A percentile compares a stretch with the other conserved stretches of the same genome.
These are phyloP conservation scores for Corvus cornix DNA, from an alignment of 2,113 vertebrate genomes.

Conservation along the genomic window DNA sequence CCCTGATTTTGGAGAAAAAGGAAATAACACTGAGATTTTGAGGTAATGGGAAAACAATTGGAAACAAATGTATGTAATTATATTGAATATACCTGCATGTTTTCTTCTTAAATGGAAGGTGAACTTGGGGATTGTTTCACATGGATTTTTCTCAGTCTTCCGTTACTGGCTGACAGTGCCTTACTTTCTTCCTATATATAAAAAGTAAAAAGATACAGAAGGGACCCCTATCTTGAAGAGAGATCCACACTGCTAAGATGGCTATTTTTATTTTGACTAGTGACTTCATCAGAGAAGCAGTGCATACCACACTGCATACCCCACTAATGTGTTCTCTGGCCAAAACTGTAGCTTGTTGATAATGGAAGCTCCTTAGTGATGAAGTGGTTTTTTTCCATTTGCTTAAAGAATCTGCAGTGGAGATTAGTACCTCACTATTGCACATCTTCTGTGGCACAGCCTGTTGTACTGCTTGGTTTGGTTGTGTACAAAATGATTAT, in stretches of 20 bases:
- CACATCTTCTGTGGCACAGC: background rate
- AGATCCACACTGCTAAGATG: background rate
- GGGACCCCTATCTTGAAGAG: background rate
- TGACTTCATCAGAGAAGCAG: background rate
- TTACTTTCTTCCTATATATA: background rate
- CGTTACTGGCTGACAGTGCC: background rate
- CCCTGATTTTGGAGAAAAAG: background rate
- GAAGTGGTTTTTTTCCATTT: background rate
- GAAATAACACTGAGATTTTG: background rate
- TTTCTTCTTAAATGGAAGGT: background rate
- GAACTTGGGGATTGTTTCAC: background rate
- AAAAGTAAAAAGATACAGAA: background rate
- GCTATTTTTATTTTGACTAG: background rate
- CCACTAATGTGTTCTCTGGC: background rate
- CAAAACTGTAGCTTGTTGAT: background rate
- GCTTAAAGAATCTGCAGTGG: background rate
- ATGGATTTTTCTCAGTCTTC: background rate
- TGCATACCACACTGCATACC: background rate
- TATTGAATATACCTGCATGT: background rate
- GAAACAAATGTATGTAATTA: background rate
- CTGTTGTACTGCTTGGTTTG: background rate
- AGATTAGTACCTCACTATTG: background rate
- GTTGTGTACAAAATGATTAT: background rate
- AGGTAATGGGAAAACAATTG: background rate
- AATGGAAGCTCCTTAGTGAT: background rate